Conservation (phyloP, 2,888 invertebrate genomes). For the Synanthedon vespiformis region DNA sequence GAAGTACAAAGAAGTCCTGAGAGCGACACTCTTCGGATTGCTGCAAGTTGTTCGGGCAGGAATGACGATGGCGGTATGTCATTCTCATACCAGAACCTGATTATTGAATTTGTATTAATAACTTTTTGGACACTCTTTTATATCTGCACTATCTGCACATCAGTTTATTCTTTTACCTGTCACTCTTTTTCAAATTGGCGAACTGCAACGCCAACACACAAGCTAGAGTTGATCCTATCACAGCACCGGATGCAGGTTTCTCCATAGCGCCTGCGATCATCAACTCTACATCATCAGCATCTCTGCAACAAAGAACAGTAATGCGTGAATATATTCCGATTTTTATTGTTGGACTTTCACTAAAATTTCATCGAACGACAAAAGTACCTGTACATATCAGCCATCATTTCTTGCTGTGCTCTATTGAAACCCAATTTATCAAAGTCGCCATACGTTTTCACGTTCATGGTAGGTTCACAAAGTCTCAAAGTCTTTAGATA, state of each 20-base stretch:
- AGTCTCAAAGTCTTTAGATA: slow-evolving; percentile 77
- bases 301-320: slow-evolving; percentile 32
- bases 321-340: too few species aligned
- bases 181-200: slow-evolving; percentile 83
- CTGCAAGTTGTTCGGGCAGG: slow-evolving; percentile 80
- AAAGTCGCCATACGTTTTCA: slow-evolving; percentile 71
- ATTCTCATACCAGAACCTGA: slow-evolving; percentile 94
- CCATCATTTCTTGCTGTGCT: slow-evolving; percentile 73
- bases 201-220: slow-evolving; percentile 89
- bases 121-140: too few species aligned
- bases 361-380: background rate
- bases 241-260: slow-evolving; percentile 80
- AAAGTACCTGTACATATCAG: slow-evolving; percentile 74
- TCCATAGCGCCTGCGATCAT: slow-evolving; percentile 88
- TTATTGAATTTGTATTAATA: too few species aligned
- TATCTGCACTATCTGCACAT: too few species aligned
- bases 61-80: slow-evolving; percentile 91
- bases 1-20: slow-evolving; percentile 85
- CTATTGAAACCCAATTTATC: slow-evolving; percentile 66
- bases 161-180: slow-evolving; percentile 52
- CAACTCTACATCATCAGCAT: slow-evolving; percentile 84
- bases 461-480: slow-evolving; percentile 69
- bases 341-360: background rate
- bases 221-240: slow-evolving; percentile 90
- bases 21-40: slow-evolving; percentile 83